A percentile compares a stretch with the other conserved stretches of the same genome.
These are phyloP conservation scores for Rhipidura dahli DNA, from an alignment of 2,113 vertebrate species.

Conservation along the genomic window DNA sequence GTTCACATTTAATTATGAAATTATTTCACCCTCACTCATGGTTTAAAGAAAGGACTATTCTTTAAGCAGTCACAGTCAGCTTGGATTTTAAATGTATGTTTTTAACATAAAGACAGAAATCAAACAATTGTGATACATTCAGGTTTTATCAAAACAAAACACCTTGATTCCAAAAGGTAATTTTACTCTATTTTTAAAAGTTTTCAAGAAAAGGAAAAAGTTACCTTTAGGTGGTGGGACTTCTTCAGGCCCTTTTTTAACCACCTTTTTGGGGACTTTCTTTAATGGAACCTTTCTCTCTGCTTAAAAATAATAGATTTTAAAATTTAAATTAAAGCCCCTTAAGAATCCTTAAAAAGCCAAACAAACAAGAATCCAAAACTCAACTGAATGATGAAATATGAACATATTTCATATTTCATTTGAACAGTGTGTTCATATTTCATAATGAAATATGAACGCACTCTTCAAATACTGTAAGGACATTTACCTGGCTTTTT, in stretches of 20 bases:
- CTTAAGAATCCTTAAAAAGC: background rate
- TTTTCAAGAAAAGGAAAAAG: background rate
- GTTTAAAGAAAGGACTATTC: background rate
- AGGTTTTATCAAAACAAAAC: background rate
- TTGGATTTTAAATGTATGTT: background rate
- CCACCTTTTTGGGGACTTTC: conserved; percentile 73
- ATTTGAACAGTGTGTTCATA: too few relatives aligned
- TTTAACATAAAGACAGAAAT: background rate
- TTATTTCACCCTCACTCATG: background rate
- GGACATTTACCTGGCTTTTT: conserved; percentile 68
- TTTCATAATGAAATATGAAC: background rate
- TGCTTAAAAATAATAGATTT: conserved; percentile 33
- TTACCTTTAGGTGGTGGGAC: conserved; percentile 69
- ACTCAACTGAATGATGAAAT: background rate
- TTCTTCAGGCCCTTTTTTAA: conserved; percentile 70
- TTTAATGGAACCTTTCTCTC: conserved; percentile 67
- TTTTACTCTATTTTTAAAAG: background rate
- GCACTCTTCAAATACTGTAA: background rate
- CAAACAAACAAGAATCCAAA: background rate
- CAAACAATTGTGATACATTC: background rate
- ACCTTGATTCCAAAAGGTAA: background rate
- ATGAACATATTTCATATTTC: background rate
- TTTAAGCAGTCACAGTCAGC: background rate
- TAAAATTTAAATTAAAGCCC: background rate
- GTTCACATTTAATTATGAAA: background rate